Percentiles rank a stretch among this genome's conserved stretches.
These are phyloP conservation scores for Amitus sp. DNA, from an alignment of 2,888 invertebrate genomes.

Conservation along the genomic window DNA sequence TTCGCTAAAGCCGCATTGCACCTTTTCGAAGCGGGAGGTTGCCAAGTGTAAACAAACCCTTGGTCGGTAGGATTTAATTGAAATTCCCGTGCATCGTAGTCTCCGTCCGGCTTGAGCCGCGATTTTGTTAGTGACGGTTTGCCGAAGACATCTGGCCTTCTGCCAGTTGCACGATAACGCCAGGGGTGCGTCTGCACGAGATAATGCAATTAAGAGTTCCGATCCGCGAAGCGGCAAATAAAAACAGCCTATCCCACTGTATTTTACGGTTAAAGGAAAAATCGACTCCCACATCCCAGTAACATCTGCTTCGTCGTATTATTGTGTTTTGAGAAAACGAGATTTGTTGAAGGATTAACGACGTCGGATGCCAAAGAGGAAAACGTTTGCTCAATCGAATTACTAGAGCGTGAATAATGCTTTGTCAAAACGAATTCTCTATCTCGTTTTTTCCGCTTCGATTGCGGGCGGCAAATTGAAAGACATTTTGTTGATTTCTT, in stretches of 20 bases:
- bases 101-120: conserved; percentile 13
- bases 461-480: conserved; percentile 12
- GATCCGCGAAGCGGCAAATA: conserved; percentile 40
- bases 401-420: conserved; percentile 4
- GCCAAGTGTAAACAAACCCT: conserved; percentile 47
- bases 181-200: conserved; percentile 50
- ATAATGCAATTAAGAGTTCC: conserved; percentile 58
- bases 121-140: conserved; percentile 48
- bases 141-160: conserved; percentile 44
- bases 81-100: conserved; percentile 46
- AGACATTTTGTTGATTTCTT: not conserved
- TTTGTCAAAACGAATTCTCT: not conserved
- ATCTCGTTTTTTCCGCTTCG: conserved; percentile 11
- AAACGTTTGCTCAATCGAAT: conserved; percentile 6
- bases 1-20: conserved; percentile 19
- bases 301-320: conserved; percentile 11
- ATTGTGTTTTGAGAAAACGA: conserved; percentile 9
- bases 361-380: not conserved
- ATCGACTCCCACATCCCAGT: conserved; percentile 1
- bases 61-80: conserved; percentile 53
- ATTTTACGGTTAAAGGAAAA: conserved; percentile 9
- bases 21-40: conserved; percentile 29
- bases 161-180: conserved; percentile 51
- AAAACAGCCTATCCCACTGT: conserved; percentile 11
- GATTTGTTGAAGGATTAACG: conserved; percentile 8